Conservation (phyloP, 2,113 vertebrate species). For the Tinamus guttatus region DNA sequence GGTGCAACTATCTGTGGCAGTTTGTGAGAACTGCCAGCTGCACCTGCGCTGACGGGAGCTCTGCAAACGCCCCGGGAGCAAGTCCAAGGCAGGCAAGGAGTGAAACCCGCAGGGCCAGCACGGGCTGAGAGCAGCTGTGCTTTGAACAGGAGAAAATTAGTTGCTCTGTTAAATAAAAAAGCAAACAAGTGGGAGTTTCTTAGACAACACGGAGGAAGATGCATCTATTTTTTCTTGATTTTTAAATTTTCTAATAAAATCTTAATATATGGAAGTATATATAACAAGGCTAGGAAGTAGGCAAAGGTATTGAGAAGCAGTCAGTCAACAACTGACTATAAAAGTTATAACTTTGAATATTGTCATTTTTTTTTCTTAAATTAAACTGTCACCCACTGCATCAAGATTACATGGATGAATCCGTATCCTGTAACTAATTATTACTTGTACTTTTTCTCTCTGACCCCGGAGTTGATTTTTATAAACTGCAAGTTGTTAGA, state of each 20-base stretch:
- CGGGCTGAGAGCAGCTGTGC: background rate
- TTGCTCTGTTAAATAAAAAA: background rate
- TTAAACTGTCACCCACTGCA: background rate
- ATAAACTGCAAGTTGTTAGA: slow-evolving; percentile 1
- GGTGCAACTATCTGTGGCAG: background rate
- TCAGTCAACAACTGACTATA: background rate
- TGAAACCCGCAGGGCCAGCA: rapidly evolving
- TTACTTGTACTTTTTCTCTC: slow-evolving; percentile 20
- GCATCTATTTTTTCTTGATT: background rate
- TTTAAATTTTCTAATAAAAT: background rate
- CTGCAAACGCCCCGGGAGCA: background rate
- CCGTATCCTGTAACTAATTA: slow-evolving; percentile 34
- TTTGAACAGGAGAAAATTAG: background rate
- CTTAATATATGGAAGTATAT: background rate
- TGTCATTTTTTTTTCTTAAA: background rate
- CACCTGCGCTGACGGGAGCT: background rate
- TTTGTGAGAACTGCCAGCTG: background rate
- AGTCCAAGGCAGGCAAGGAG: background rate
- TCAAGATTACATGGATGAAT: background rate
- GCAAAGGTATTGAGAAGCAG: background rate
- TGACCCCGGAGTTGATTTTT: slow-evolving; percentile 29
- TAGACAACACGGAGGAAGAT: background rate
- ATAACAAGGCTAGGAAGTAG: background rate
- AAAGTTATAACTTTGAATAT: background rate
- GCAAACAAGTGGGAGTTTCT: background rate